Evolutionary conservation across 2,888 invertebrate species (phyloP), one percentile per base, ranked within the genome.

Genomic region (Allophyes oxyacanthae): DNA sequence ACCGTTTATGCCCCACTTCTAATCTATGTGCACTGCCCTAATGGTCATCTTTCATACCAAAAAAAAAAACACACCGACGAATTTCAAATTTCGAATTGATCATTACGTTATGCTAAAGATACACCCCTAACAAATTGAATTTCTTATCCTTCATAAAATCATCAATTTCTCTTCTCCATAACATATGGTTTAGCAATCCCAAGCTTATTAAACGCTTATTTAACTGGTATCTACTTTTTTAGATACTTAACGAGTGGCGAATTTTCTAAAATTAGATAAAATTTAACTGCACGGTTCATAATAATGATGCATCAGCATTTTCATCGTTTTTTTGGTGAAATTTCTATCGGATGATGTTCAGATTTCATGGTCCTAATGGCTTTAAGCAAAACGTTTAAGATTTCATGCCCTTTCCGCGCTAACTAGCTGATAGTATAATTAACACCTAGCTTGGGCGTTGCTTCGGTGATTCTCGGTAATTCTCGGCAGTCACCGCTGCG

Each of bases 351-450:
- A 79, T 77, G 83, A 45, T 64, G 30, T 45, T 56, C 60, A 52
- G 54, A 79, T 86, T 86, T 85, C 73, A 85, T 77, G 84, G 77
- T 63, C 50, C 15, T 77, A 75, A 79, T 61, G 72, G 58, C 59
- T 75, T 78, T 61, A 73, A 64, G 62, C 55, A 75, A 64, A 78
- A 68, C 67, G 59, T 64, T 65, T 53, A 69, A 58, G 76, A 80
- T 84, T 84, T 83, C 75, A 83, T 77, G 81, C 61, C 74, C 28
- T 6, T 74, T 79, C 76, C 66, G 56, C 54, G 63, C 62, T 78
- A 71, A 71, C 55, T 71, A 66, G 64, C 57, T 81, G 80, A 75
- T 75, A 74, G 72, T 66, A 70, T 78, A 72, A 77, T 83, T 78
- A 84, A 75, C 71, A 67, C 63, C 66, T 63, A 55, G 53, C 70